These are phyloP conservation scores for Engraulis encrasicolus DNA, from an alignment of 2,113 vertebrate genomes.

Conservation along the genomic window DNA sequence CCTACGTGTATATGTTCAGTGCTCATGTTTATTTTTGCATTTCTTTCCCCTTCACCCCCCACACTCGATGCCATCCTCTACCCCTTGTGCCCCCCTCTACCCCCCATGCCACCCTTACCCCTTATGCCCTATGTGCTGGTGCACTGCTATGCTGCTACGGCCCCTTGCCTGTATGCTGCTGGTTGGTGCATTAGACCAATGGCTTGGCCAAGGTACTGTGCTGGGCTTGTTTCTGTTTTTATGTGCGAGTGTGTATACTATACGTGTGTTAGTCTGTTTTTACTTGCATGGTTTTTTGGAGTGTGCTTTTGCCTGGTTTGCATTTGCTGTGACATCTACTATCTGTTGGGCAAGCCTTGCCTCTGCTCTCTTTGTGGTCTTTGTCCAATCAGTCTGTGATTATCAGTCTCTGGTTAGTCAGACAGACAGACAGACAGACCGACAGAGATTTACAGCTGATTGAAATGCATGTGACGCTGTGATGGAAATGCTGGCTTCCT, in stretches of 20 bases:
- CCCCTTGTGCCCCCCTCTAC: slow-evolving; percentile 59
- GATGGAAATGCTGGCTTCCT: not conserved
- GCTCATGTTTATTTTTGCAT: slow-evolving; percentile 36
- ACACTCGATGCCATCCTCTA: slow-evolving; percentile 53
- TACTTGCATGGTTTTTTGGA: no score
- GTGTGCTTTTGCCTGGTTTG: not conserved
- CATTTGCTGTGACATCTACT: not conserved
- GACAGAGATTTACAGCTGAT: no score
- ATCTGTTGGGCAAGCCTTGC: not conserved
- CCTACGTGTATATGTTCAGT: no score
- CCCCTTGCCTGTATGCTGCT: not conserved
- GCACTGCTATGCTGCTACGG: not conserved
- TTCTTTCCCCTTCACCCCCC: slow-evolving; percentile 41
- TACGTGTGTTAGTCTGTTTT: not conserved
- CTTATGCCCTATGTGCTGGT: no score
- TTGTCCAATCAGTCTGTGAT: not conserved
- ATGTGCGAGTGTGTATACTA: not conserved
- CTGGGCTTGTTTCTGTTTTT: not conserved
- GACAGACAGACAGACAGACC: no score
- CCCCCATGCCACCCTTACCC: no score
- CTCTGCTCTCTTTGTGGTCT: not conserved
- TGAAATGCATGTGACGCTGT: not conserved
- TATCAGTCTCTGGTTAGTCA: not conserved
- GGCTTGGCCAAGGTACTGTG: not conserved
- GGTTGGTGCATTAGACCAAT: not conserved